Conservation (phyloP, 2,113 vertebrate species). For the Megalops atlanticus region DNA sequence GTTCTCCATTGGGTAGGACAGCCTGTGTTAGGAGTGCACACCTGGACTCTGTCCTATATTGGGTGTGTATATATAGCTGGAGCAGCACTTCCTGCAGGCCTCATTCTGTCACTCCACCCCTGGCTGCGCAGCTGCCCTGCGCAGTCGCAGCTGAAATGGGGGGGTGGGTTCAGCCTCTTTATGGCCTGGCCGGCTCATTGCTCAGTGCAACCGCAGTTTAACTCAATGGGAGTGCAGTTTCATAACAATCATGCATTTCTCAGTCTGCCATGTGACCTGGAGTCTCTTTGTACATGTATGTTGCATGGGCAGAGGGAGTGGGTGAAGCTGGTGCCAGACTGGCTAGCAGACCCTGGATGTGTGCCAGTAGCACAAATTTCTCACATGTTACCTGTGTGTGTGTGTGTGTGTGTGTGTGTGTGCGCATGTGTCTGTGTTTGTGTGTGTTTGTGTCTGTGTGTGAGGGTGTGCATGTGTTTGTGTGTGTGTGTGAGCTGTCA, state of each 20-base stretch:
- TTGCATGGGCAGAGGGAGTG: too few species aligned
- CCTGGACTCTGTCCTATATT: conserved; percentile 9
- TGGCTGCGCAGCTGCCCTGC: conserved; percentile 1
- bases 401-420: not conserved
- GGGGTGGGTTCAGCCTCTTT: not conserved
- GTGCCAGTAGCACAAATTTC: not conserved
- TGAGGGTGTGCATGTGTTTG: not conserved
- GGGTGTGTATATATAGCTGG: not conserved
- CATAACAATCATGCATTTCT: too few species aligned
- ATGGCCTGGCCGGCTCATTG: not conserved
- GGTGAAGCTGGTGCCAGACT: too few species aligned
- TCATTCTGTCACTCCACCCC: conserved; percentile 9
- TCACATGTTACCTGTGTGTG: not conserved
- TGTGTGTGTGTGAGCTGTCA: not conserved
- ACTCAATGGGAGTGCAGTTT: too few species aligned
- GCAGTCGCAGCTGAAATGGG: not conserved
- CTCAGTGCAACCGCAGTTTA: too few species aligned
- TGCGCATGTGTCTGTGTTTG: not conserved
- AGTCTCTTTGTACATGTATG: too few species aligned
- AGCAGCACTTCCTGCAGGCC: not conserved
- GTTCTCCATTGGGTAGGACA: too few species aligned
- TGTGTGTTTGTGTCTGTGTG: not conserved
- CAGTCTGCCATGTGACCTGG: too few species aligned
- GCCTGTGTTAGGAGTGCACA: conserved; percentile 2
- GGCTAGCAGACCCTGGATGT: not conserved